Evolutionary conservation across 2,797 vertebrate species (phyloP).

Genomic region (Capromys pilorides): DNA sequence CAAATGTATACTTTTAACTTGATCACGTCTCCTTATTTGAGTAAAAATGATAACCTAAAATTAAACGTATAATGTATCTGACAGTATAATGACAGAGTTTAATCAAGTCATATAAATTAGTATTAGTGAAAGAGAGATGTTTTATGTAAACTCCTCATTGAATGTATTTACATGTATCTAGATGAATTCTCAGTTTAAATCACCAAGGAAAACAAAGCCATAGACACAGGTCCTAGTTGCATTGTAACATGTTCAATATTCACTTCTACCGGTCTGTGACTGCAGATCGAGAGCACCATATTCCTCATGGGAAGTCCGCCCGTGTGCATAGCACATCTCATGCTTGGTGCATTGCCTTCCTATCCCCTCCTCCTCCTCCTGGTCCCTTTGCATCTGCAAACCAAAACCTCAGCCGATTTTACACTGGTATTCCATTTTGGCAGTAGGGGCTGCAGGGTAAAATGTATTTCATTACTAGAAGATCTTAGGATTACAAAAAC

Average conservation of each 20-base stretch:
- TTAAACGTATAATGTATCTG: not conserved
- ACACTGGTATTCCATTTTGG: not conserved
- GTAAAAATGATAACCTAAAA: not conserved
- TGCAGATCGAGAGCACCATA: not conserved
- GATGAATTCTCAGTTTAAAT: constrained; percentile 40
- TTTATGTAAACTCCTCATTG: not conserved
- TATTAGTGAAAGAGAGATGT: constrained; percentile 16
- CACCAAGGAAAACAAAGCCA: not conserved
- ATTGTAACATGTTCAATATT: not conserved
- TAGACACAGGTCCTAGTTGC: not conserved
- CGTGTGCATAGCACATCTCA: not conserved
- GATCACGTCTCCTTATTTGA: not conserved
- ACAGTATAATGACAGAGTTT: not conserved
- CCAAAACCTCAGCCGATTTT: not conserved
- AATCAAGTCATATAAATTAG: constrained; percentile 2
- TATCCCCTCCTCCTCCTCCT: not conserved
- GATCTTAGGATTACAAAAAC: not conserved
- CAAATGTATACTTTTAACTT: not conserved
- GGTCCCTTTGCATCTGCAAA: not conserved
- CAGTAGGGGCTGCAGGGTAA: not conserved
- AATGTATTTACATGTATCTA: constrained; percentile 42
- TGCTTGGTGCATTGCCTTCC: not conserved
- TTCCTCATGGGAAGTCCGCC: accelerated
- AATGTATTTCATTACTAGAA: not conserved
- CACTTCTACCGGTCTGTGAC: not conserved